These are phyloP conservation scores for Antigone vipio DNA, from an alignment of 2,113 vertebrate genomes.

Conservation along the genomic window DNA sequence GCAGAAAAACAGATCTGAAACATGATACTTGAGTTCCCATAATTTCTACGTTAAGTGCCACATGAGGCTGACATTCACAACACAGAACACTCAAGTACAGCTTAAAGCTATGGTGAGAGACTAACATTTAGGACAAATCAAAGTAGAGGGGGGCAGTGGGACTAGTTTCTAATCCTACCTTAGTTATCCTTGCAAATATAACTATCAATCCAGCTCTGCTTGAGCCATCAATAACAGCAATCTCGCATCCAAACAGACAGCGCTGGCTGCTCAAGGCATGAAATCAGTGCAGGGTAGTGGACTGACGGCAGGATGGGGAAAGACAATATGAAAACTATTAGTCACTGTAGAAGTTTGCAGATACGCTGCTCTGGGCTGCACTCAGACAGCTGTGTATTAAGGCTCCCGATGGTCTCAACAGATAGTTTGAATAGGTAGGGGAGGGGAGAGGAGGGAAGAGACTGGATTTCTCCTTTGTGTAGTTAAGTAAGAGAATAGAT, in stretches of 20 bases:
- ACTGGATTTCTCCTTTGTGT: neutral
- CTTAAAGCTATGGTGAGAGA: neutral
- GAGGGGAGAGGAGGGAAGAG: neutral
- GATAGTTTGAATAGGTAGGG: neutral
- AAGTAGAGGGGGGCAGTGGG: neutral
- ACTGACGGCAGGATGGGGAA: neutral
- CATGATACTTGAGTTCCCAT: neutral
- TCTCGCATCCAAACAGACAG: neutral
- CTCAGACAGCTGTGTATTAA: neutral
- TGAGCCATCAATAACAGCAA: neutral
- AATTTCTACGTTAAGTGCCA: neutral
- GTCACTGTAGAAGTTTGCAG: neutral
- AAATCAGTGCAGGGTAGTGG: neutral
- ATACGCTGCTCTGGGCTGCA: neutral
- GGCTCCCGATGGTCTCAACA: neutral
- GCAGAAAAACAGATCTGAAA: neutral
- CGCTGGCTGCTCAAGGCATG: neutral
- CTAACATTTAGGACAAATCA: neutral
- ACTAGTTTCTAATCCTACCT: conserved; percentile 2
- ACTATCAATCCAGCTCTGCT: neutral
- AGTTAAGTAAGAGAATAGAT: neutral
- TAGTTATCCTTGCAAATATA: conserved; percentile 12
- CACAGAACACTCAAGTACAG: neutral
- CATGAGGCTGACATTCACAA: neutral
- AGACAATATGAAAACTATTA: conserved; percentile 12